phyloP scores from a whole-genome alignment of 2,113 vertebrate genomes.

The Bubo blakistoni region DNA sequence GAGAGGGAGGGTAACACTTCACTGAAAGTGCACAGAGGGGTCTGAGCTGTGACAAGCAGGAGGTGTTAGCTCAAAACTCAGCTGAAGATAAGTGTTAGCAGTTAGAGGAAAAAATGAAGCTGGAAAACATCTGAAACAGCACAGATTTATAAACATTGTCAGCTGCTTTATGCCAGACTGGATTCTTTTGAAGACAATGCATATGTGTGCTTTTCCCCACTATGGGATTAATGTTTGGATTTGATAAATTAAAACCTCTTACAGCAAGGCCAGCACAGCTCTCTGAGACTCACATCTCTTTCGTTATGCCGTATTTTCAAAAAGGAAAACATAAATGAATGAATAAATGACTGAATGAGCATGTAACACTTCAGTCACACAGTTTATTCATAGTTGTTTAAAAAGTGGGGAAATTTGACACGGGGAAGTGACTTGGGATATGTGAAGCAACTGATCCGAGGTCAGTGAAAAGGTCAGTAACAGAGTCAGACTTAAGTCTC shows the following conservation, averaged over 20 bases:
- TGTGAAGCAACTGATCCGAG: neutral
- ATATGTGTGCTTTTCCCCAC: neutral
- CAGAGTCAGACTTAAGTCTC: neutral
- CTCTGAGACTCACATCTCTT: neutral
- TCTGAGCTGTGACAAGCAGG: neutral
- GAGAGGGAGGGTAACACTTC: neutral
- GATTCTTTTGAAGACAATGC: neutral
- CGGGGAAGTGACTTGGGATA: neutral
- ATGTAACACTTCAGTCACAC: neutral
- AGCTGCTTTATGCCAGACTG: neutral
- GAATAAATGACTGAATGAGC: neutral
- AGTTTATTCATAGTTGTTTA: constrained; percentile 3
- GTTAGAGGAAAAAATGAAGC: neutral
- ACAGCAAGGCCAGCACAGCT: neutral
- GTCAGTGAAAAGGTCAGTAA: neutral
- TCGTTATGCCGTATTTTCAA: neutral
- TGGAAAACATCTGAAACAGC: neutral
- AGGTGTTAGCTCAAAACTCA: neutral
- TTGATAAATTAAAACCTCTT: neutral
- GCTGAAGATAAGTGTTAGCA: neutral
- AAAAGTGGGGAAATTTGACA: neutral
- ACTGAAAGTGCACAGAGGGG: neutral
- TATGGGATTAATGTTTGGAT: neutral
- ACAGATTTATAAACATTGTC: neutral
- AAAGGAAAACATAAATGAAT: neutral